Percentiles rank a stretch among this genome's conserved stretches.
phyloP scores from a whole-genome alignment of 2,888 invertebrate species.

The Eurytoma californica region DNA sequence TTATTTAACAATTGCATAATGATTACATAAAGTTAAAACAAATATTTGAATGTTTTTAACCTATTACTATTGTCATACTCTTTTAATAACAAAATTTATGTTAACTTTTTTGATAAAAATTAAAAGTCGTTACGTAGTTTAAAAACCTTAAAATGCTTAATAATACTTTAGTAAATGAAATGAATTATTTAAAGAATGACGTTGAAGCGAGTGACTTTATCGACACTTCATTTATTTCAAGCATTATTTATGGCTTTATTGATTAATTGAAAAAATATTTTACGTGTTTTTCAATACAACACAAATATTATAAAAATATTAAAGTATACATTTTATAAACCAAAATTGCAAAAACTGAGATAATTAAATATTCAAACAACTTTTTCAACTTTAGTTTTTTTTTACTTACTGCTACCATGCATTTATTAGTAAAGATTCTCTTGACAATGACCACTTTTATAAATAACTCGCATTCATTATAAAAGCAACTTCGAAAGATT shows the following conservation, averaged over 20 bases:
- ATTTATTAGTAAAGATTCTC: too few relatives aligned
- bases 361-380: too few relatives aligned
- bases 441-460: conserved; percentile 14
- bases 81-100: neutral
- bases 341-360: too few relatives aligned
- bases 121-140: too few relatives aligned
- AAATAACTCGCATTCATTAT: conserved; percentile 18
- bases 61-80: neutral
- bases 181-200: neutral
- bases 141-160: neutral
- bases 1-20: neutral
- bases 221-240: conserved; percentile 2
- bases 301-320: too few relatives aligned
- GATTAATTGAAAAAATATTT: too few relatives aligned
- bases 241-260: too few relatives aligned
- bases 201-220: conserved; percentile 30
- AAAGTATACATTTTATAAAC: too few relatives aligned
- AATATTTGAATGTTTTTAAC: neutral
- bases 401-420: neutral
- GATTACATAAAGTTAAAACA: too few relatives aligned
- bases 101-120: neutral
- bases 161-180: neutral
- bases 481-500: conserved; percentile 35
- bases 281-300: too few relatives aligned
- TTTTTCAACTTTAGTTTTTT: neutral